Base-by-base conservation (phyloP, 2,888 invertebrate species). In the Carcina quercana region DNA sequence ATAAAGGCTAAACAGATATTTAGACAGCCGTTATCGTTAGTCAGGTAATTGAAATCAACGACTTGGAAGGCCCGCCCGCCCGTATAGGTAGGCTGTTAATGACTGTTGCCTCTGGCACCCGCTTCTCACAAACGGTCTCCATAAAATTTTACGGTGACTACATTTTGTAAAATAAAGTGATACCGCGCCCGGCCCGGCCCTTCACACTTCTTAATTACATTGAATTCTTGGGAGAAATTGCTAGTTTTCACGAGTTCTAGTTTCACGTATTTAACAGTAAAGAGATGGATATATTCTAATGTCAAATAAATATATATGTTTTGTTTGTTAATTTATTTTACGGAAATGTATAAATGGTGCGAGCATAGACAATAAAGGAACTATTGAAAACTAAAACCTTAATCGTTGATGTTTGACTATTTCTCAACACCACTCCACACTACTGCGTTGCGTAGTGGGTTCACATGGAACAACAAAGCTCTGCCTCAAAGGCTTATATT, bases 111-210 rank as follows among this genome's bases (percentile, higher is more conserved):
- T 40, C 51, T 38, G 39, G 48, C 46, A 47, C 49, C 60, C 59
- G 57, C 55, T 55, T 58, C 55, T 56, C 55, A 66, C n/a, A n/a
- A 74, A 65, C 59, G 67, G 59, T 51, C 42, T 40, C 45, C 57
- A 67, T 79, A 72, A 74, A 75, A 75, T 76, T 75, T 75, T 72
- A 78, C 61, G 66, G 50, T 55, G 64, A 64, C 62, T 68, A 70
- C 64, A 70, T 69, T 75, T 68, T 64, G 60, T 65, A 63, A 68
- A 73, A 72, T 74, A 70, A 70, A 68, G 65, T 60, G 59, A 65
- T 64, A 59, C 50, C 46, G 38, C 42, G 42, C 36, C n/a, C 45
- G 34, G 26, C 50, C 47, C 48, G 41, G 48, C 50, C 58, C 49
- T 47, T 43, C 48, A 57, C 52, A 50, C 38, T 57, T 42, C 43